Conservation (phyloP, 2,888 invertebrate species). For the Ormyrus nitidulus region DNA sequence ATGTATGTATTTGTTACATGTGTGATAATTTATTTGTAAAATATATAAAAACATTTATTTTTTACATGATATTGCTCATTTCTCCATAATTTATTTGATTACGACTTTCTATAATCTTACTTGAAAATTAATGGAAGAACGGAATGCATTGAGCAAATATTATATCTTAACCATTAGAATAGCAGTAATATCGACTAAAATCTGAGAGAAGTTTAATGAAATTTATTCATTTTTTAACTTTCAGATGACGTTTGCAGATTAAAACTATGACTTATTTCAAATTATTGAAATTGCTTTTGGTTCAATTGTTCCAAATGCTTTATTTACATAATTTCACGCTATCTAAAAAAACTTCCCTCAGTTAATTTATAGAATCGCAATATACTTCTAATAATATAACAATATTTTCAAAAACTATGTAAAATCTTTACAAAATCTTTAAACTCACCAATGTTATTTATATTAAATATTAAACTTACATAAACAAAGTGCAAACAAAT, state of each 20-base stretch:
- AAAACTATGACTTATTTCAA: too few species aligned
- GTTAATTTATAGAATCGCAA: background rate
- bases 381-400: background rate
- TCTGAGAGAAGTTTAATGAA: conserved; percentile 1
- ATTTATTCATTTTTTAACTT: too few species aligned
- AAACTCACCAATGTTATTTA: background rate
- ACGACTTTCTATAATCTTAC: background rate
- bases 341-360: background rate
- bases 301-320: too few species aligned
- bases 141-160: too few species aligned
- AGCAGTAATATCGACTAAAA: background rate
- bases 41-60: conserved; percentile 48
- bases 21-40: conserved; percentile 34
- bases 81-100: conserved; percentile 12
- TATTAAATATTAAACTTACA: too few species aligned
- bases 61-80: conserved; percentile 45
- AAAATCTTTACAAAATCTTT: background rate
- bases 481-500: too few species aligned
- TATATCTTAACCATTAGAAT: background rate
- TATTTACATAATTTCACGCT: too few species aligned
- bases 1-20: conserved; percentile 44
- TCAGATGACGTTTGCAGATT: too few species aligned
- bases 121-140: too few species aligned
- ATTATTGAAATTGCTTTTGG: too few species aligned
- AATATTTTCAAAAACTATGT: background rate